Percentiles rank a stretch among this genome's conserved stretches.
These are phyloP conservation scores for Ceratina japonica DNA, from an alignment of 1,140 invertebrate species.

Conservation along the genomic window DNA sequence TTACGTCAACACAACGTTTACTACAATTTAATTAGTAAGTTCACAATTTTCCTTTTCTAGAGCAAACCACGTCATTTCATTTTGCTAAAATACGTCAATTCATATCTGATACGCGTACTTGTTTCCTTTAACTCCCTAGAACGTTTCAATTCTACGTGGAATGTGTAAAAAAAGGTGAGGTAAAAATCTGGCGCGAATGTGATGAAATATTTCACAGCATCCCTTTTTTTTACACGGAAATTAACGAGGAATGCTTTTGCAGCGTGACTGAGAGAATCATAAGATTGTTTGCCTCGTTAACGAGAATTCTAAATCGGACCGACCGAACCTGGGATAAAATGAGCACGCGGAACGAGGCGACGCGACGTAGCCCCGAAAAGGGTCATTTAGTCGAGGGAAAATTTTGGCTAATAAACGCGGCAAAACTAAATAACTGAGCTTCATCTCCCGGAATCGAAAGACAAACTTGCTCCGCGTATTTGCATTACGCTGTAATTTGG, in stretches of 20 bases:
- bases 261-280: not conserved
- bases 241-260: not conserved
- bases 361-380: not conserved
- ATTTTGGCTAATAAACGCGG: constrained; percentile 32
- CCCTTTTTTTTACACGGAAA: not conserved
- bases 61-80: not conserved
- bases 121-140: no score
- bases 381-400: constrained; percentile 16
- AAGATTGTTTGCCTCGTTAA: not conserved
- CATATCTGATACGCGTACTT: not conserved
- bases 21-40: constrained; percentile 36
- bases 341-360: not conserved
- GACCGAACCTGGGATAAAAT: not conserved
- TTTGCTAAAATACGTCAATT: not conserved
- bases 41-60: constrained; percentile 11
- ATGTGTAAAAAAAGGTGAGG: not conserved
- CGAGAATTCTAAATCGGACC: constrained; percentile 1
- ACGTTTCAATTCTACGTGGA: not conserved
- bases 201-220: not conserved
- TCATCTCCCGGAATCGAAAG: constrained; percentile 12
- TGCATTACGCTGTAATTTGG: constrained; percentile 12
- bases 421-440: constrained; percentile 7
- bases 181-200: not conserved
- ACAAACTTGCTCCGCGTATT: constrained; percentile 21
- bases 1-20: not conserved